Conservation (phyloP, 2,797 vertebrate genomes). For the Lepilemur ruficaudatus region DNA sequence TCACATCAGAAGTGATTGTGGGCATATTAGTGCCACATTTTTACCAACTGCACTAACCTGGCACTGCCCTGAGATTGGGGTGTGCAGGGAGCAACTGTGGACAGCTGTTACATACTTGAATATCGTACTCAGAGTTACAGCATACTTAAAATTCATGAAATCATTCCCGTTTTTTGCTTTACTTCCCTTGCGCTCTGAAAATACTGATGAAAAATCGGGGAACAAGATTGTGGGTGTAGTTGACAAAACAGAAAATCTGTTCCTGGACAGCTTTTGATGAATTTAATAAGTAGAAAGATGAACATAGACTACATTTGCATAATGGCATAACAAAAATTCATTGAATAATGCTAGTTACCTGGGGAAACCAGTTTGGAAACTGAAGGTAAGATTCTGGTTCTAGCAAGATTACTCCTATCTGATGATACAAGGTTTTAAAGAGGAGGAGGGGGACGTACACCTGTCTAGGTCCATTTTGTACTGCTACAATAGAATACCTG, state of each 20-base stretch:
- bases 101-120: not conserved
- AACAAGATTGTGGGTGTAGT: slow-evolving; percentile 53
- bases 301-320: slow-evolving; percentile 44
- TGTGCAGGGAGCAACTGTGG: not conserved
- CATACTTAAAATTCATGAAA: slow-evolving; percentile 53
- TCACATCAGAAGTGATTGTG: not conserved
- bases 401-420: not conserved
- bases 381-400: not conserved
- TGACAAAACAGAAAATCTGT: slow-evolving; percentile 69
- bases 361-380: not conserved
- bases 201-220: slow-evolving; percentile 38
- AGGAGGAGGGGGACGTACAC: not conserved
- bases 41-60: not conserved
- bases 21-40: not conserved
- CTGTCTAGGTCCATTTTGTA: not conserved
- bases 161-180: not conserved
- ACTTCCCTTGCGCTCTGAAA: slow-evolving; percentile 26
- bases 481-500: not conserved
- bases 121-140: not conserved
- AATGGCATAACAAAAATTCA: slow-evolving; percentile 43
- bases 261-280: slow-evolving; percentile 63
- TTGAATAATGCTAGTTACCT: not conserved
- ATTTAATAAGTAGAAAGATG: slow-evolving; percentile 59
- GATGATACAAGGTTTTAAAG: not conserved
- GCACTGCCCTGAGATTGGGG: not conserved